Conservation (phyloP, 2,113 vertebrate genomes). For the Ailurus styani region DNA sequence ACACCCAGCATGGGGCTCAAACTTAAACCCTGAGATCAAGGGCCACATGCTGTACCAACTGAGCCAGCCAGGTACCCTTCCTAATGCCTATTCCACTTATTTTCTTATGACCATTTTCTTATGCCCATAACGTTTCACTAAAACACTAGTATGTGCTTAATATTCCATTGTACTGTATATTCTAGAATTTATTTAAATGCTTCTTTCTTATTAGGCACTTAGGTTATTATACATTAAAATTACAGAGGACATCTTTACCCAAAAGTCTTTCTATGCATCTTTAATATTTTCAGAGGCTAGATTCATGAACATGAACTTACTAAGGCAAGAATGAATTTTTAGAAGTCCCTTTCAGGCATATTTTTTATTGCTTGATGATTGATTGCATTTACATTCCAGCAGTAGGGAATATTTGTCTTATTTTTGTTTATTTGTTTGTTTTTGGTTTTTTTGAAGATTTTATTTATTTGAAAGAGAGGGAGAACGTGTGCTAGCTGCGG, state of each 20-base stretch:
- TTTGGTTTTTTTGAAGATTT: neutral
- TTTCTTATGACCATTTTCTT: constrained; percentile 22
- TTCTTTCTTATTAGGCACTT: neutral
- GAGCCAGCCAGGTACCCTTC: neutral
- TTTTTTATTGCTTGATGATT: neutral
- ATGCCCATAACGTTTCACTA: neutral
- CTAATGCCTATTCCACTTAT: neutral
- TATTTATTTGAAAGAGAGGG: neutral
- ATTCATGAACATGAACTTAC: constrained; percentile 21
- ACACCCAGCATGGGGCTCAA: neutral
- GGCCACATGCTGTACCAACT: neutral
- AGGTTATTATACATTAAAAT: neutral
- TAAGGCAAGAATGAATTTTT: neutral
- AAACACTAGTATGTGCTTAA: neutral
- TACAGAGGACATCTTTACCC: neutral
- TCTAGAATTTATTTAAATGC: constrained; percentile 7
- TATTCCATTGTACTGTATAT: neutral
- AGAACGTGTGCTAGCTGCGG: neutral
- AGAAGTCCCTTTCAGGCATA: neutral
- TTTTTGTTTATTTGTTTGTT: neutral
- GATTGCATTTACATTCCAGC: neutral
- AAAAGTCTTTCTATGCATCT: neutral
- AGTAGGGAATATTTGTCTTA: neutral
- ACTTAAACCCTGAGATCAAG: neutral
- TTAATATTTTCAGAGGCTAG: constrained; percentile 8